Conservation (phyloP, 2,797 vertebrate genomes). For the Podarcis siculus region DNA sequence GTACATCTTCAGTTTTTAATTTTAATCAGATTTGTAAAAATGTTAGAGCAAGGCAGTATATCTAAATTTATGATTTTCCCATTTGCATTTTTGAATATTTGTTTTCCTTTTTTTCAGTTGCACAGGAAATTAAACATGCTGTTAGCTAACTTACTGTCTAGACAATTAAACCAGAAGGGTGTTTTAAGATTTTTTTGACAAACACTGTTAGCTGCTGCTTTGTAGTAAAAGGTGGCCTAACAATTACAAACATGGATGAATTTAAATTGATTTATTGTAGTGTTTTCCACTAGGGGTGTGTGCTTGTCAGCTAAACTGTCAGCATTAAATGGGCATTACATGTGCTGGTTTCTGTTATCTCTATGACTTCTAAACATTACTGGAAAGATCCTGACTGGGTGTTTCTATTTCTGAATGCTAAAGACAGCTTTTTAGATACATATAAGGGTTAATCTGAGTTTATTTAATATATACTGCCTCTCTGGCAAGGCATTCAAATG, state of each 20-base stretch:
- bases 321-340: slow-evolving; percentile 68
- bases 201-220: slow-evolving; percentile 53
- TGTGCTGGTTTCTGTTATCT: slow-evolving; percentile 64
- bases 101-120: slow-evolving; percentile 13
- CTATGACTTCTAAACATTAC: slow-evolving; percentile 61
- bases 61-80: background rate
- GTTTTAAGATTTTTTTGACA: slow-evolving; percentile 62
- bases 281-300: slow-evolving; percentile 51
- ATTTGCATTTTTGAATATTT: background rate
- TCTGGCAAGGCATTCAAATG: slow-evolving; percentile 4
- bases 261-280: slow-evolving; percentile 58
- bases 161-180: slow-evolving; percentile 68
- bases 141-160: slow-evolving; percentile 66
- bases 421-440: slow-evolving; percentile 14
- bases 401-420: slow-evolving; percentile 25
- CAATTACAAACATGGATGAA: slow-evolving; percentile 60
- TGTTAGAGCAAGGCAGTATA: background rate
- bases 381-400: slow-evolving; percentile 18
- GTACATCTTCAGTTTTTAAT: background rate
- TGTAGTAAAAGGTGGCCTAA: slow-evolving; percentile 60
- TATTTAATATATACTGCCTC: background rate
- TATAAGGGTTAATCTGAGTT: background rate
- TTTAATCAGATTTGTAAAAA: background rate
- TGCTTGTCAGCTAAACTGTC: slow-evolving; percentile 66
- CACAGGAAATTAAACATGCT: slow-evolving; percentile 38